Conservation (phyloP, 2,888 invertebrate species). For the Spilarctia lutea region DNA sequence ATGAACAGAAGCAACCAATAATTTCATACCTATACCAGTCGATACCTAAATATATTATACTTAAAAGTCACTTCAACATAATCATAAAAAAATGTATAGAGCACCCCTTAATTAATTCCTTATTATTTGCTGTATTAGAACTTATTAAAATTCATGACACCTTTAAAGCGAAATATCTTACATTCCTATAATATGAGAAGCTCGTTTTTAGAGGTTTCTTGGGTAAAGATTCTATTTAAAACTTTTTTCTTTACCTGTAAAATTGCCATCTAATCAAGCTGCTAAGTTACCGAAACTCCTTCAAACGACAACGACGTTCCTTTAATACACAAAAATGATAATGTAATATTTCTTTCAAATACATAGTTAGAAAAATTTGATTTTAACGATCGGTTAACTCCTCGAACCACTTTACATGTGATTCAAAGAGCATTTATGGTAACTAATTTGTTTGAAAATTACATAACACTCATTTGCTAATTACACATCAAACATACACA, state of each 20-base stretch:
- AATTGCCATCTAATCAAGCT: conserved; percentile 56
- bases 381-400: background rate
- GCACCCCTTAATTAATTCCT: background rate
- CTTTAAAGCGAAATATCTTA: conserved; percentile 35
- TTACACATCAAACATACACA: no score
- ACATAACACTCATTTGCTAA: no score
- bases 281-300: conserved; percentile 42
- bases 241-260: conserved; percentile 46
- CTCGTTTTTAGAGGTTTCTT: conserved; percentile 26
- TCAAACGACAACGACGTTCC: conserved; percentile 43
- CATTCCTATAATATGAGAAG: conserved; percentile 37
- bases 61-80: background rate
- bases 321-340: conserved; percentile 50
- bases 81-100: background rate
- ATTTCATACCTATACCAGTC: no score
- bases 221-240: conserved; percentile 35
- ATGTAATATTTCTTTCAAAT: conserved; percentile 43
- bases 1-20: no score
- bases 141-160: conserved; percentile 19
- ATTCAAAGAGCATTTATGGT: background rate
- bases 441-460: background rate
- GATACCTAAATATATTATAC: no score
- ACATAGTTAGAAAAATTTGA: conserved; percentile 9
- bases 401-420: background rate
- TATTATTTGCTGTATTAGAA: conserved; percentile 5